Evolutionary conservation across 64 coral and sea anemone genomes (phyloP).

Genomic region (Orbicella faveolata): DNA sequence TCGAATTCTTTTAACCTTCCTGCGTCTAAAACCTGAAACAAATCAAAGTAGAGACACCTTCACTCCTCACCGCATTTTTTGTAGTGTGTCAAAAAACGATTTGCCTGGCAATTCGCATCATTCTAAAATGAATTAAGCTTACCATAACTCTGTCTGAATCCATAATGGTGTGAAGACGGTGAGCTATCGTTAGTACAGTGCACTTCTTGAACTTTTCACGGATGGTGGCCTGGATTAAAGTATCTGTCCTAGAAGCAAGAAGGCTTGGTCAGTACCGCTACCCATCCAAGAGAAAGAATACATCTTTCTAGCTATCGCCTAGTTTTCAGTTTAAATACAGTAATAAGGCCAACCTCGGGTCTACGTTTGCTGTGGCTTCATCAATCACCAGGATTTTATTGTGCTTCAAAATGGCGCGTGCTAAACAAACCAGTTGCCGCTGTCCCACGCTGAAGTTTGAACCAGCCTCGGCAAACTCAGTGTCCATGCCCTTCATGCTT

Average conservation of each 20-base stretch:
- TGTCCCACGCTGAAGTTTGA: conserved; percentile 66
- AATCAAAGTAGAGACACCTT: not conserved
- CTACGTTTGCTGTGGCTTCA: conserved; percentile 68
- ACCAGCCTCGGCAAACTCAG: conserved; percentile 51
- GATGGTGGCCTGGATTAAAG: conserved; percentile 54
- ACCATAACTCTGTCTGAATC: conserved; percentile 58
- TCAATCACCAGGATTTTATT: conserved; percentile 61
- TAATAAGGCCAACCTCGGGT: conserved; percentile 40
- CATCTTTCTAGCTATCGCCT: too few species aligned
- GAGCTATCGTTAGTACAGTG: conserved; percentile 56
- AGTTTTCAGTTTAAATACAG: too few species aligned
- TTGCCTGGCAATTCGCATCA: too few species aligned
- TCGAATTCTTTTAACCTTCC: conserved; percentile 54
- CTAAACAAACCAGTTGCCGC: conserved; percentile 44
- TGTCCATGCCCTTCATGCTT: conserved; percentile 14
- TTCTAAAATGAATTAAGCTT: not conserved
- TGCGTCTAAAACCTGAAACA: conserved; percentile 58
- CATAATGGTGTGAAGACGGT: conserved; percentile 64
- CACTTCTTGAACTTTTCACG: conserved; percentile 69
- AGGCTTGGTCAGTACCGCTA: not conserved
- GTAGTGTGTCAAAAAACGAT: not conserved
- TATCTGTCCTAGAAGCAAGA: conserved; percentile 44
- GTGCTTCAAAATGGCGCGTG: conserved; percentile 51
- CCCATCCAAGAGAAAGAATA: too few species aligned
- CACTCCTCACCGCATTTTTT: not conserved